Evolutionary conservation across 2,113 vertebrate genomes (phyloP).

Genomic region (Anhinga anhinga): DNA sequence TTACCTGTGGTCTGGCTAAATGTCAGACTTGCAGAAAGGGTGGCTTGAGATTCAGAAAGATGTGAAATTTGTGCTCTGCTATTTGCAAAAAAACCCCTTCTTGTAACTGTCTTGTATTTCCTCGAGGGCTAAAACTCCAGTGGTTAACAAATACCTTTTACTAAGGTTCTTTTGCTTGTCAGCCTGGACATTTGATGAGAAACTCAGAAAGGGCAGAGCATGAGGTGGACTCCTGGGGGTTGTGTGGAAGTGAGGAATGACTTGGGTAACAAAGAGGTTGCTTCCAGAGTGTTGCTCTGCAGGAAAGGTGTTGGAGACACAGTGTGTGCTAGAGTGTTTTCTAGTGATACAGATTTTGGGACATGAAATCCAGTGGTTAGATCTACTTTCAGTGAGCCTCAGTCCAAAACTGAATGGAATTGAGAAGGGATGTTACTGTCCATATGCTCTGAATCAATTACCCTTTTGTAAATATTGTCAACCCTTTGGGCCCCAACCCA

Average conservation of each 20-base stretch:
- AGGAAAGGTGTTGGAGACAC: background rate
- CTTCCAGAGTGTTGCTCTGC: background rate
- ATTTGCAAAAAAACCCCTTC: background rate
- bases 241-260: background rate
- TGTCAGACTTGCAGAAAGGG: background rate
- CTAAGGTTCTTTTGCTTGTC: background rate
- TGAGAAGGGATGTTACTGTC: background rate
- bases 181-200: background rate
- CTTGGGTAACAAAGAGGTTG: background rate
- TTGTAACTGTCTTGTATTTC: background rate
- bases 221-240: background rate
- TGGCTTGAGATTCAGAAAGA: background rate
- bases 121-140: background rate
- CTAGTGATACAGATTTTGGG: background rate
- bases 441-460: background rate
- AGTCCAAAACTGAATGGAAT: background rate
- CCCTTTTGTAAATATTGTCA: background rate
- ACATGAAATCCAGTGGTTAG: background rate
- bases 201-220: background rate
- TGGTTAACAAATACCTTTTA: background rate
- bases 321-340: background rate
- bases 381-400: background rate
- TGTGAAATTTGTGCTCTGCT: background rate
- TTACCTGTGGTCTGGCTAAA: background rate
- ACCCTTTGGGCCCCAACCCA: background rate